phyloP scores from a whole-genome alignment of 2,888 invertebrate genomes.

The Pseudococcus jackbeardsleyi region DNA sequence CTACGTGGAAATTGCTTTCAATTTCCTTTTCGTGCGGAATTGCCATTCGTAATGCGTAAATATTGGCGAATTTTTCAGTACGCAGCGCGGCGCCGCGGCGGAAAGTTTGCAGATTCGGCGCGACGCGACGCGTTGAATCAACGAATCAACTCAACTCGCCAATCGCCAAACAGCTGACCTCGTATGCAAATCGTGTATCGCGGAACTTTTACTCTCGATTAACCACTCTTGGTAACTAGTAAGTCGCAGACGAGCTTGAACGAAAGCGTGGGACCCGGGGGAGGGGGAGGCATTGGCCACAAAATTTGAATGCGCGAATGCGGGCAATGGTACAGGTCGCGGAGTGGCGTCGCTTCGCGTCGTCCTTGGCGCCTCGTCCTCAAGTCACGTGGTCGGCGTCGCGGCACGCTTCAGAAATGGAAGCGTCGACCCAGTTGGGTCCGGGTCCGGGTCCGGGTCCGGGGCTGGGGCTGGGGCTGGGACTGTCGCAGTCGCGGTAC shows the following conservation, averaged over 20 bases:
- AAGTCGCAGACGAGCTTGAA: neutral
- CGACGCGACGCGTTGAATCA: too few species aligned
- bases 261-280: neutral
- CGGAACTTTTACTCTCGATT: slow-evolving; percentile 10
- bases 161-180: neutral
- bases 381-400: neutral
- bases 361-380: neutral
- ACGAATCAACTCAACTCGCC: neutral
- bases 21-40: too few species aligned
- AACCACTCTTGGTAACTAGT: neutral
- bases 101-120: too few species aligned
- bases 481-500: neutral
- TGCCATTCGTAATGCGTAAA: neutral
- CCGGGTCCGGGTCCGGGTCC: too few species aligned
- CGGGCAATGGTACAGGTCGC: slow-evolving; percentile 5
- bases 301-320: slow-evolving; percentile 1
- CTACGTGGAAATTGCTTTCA: too few species aligned
- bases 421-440: neutral
- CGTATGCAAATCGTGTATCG: neutral
- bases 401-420: neutral
- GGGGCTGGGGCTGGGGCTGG: neutral
- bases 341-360: neutral
- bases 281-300: neutral
- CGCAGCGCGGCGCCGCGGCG: too few species aligned
- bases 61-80: neutral